Evolutionary conservation across 2,888 invertebrate genomes (phyloP).

Genomic region (Nesidiocoris tenuis): DNA sequence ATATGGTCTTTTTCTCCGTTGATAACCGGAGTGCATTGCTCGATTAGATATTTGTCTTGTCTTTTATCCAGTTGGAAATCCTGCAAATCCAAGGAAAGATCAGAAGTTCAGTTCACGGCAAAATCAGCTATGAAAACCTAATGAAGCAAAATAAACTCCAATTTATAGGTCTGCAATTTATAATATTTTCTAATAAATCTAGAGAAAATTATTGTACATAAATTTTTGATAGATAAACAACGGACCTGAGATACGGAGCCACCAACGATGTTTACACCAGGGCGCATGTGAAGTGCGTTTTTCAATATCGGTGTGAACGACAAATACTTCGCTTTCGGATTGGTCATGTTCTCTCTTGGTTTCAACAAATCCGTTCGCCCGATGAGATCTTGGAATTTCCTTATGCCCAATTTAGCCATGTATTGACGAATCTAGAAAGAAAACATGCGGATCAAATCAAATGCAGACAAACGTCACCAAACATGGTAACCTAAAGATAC

Average conservation of each 20-base stretch:
- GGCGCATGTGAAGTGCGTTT: constrained; percentile 85
- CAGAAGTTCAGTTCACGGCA: neutral
- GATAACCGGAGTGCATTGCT: constrained; percentile 70
- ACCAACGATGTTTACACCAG: constrained; percentile 85
- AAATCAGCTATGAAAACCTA: neutral
- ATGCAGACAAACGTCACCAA: neutral
- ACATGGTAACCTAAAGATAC: constrained; percentile 40
- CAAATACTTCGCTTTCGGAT: constrained; percentile 78
- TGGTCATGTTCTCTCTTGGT: constrained; percentile 67
- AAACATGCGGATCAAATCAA: neutral
- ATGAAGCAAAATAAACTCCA: neutral
- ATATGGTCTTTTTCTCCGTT: constrained; percentile 69
- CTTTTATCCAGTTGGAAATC: constrained; percentile 86
- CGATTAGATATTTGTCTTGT: constrained; percentile 74
- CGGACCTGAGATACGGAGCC: constrained; percentile 75
- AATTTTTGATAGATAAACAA: no score
- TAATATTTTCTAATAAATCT: no score
- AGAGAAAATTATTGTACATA: no score
- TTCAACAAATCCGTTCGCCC: constrained; percentile 87
- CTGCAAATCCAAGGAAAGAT: constrained; percentile 54
- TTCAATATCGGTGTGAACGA: constrained; percentile 83
- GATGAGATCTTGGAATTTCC: constrained; percentile 84
- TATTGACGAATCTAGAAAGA: constrained; percentile 71
- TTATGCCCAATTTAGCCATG: constrained; percentile 89
- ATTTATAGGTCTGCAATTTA: neutral